Percentiles rank a stretch among this genome's conserved stretches.
phyloP scores from a whole-genome alignment of 2,113 vertebrate species.

The Prochilodus magdalenae region DNA sequence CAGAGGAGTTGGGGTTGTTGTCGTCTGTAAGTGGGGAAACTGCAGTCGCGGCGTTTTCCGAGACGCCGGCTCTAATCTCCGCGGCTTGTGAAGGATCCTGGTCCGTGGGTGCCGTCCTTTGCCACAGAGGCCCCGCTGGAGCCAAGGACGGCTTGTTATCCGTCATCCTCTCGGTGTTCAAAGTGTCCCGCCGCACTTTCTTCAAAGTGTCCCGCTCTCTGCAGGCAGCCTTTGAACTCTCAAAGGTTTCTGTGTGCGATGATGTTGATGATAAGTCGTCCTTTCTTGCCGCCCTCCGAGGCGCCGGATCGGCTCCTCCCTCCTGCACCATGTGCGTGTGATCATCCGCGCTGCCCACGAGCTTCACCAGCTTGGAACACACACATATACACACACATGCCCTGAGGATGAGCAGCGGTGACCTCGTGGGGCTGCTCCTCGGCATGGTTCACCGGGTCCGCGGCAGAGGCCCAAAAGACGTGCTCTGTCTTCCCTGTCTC shows the following conservation, averaged over 20 bases:
- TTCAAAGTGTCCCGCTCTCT: neutral
- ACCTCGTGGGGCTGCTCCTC: neutral
- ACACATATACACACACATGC: constrained; percentile 4
- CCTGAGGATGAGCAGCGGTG: constrained; percentile 21
- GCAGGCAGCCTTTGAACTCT: neutral
- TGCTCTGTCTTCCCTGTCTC: constrained; percentile 15
- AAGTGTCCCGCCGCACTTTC: neutral
- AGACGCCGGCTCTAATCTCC: neutral
- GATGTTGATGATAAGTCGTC: neutral
- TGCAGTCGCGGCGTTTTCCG: neutral
- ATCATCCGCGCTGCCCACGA: neutral
- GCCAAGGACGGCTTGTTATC: neutral
- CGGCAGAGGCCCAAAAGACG: neutral
- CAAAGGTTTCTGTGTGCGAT: neutral
- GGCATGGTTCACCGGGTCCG: constrained; percentile 11
- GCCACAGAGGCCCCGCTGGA: neutral
- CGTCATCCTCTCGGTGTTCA: neutral
- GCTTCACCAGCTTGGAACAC: neutral
- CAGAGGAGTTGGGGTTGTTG: neutral
- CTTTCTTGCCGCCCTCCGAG: neutral
- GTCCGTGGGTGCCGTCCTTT: neutral
- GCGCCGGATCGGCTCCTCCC: neutral
- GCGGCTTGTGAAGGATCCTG: neutral
- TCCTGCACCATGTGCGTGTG: neutral
- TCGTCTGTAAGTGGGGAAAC: neutral